phyloP scores from a whole-genome alignment of 1,140 invertebrate genomes.

The Leptinotarsa texana region DNA sequence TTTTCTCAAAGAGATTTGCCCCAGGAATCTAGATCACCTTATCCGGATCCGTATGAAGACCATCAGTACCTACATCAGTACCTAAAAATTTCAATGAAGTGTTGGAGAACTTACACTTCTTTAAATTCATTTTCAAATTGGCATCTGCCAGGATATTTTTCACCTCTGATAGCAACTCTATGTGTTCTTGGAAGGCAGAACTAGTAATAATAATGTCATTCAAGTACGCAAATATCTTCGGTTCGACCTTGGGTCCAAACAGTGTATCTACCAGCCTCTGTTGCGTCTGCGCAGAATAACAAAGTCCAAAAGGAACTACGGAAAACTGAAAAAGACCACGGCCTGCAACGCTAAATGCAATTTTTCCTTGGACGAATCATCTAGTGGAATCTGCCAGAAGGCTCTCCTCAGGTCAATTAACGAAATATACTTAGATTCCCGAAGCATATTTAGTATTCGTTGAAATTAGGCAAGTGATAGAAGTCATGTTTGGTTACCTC shows the following conservation, averaged over 20 bases:
- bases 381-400: not conserved
- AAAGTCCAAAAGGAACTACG: conserved; percentile 51
- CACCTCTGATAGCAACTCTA: conserved; percentile 39
- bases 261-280: conserved; percentile 53
- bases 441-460: no score
- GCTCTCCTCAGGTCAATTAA: not conserved
- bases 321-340: conserved; percentile 50
- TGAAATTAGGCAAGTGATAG: no score
- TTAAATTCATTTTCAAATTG: conserved; percentile 41
- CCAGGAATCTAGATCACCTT: conserved; percentile 23
- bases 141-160: conserved; percentile 31
- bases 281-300: conserved; percentile 52
- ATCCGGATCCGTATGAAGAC: conserved; percentile 50
- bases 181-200: conserved; percentile 52
- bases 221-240: conserved; percentile 44
- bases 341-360: conserved; percentile 7
- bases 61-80: conserved; percentile 46
- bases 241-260: conserved; percentile 48
- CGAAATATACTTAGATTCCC: no score
- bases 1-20: conserved; percentile 3
- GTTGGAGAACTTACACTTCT: conserved; percentile 52
- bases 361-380: conserved; percentile 2
- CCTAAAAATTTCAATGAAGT: conserved; percentile 51
- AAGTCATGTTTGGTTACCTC: no score
- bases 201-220: conserved; percentile 52